These are phyloP conservation scores for Agrochola lota DNA, from an alignment of 2,888 invertebrate genomes.

Conservation along the genomic window DNA sequence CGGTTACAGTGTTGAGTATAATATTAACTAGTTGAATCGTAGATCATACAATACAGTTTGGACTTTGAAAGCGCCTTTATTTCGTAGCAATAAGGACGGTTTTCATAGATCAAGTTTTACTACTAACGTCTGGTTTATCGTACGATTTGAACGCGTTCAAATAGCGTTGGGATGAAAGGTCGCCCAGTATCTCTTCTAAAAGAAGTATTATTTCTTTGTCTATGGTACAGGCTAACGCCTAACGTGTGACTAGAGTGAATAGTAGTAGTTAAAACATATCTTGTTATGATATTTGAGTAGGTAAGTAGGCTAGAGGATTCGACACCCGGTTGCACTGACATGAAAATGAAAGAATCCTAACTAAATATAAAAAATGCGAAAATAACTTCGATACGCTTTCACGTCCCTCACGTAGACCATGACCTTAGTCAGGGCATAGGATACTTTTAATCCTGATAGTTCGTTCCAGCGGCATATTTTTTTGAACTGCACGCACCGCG, in stretches of 20 bases:
- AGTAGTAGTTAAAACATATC: constrained; percentile 65
- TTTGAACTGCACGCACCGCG: no score
- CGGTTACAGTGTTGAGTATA: background rate
- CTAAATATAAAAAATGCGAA: no score
- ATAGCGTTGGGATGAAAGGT: background rate
- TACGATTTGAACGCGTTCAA: background rate
- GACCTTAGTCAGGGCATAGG: no score
- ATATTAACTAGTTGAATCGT: background rate
- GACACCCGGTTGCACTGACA: constrained; percentile 37
- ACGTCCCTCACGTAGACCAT: no score
- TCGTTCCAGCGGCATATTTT: no score
- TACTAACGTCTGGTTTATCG: background rate
- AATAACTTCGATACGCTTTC: no score
- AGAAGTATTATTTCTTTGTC: constrained; percentile 11
- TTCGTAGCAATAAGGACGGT: background rate
- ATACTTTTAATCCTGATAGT: no score
- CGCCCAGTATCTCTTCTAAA: background rate
- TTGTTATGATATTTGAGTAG: constrained; percentile 68
- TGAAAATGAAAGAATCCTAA: background rate
- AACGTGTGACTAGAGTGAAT: constrained; percentile 35
- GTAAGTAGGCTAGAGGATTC: constrained; percentile 52
- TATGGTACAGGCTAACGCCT: constrained; percentile 20
- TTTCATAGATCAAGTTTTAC: background rate
- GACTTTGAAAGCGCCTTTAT: background rate
- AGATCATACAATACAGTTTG: background rate